Base-by-base conservation (phyloP, 92 coral and sea anemone genomes). In the Diadumene lineata region DNA sequence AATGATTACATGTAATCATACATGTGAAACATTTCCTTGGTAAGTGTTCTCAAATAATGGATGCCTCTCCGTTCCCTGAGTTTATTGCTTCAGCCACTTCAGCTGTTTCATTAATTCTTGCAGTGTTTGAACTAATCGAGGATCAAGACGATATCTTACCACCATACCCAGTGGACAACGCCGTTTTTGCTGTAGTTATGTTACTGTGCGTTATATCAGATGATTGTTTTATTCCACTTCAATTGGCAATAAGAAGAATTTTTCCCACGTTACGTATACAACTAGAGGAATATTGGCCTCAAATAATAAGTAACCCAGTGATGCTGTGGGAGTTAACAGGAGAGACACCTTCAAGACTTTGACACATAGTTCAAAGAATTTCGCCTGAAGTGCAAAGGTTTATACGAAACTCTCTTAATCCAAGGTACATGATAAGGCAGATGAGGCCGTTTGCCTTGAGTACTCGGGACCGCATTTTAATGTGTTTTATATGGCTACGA, bases 401-500 rank as follows among this genome's bases (percentile, higher is more conserved):
- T 25, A 24, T 71, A 19, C 76, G 76, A 31, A 60, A 71, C 31
- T 65, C 76, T 23, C 56, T 64, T 64, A 9, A 27, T 31, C 19
- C 26, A 11, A 56, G 77, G 28, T 51, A 71, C 77, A 38, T 64
- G 19, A 18, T 53, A 24, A 34, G 77, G 29, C 61, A 60, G 29
- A 71, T 65, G 3, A 64, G 66, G 11, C 76, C 76, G 11, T 51
- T 51, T 23, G 7, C 23, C 1, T 57, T 34, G 33, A 38, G 71
- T 22, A 38, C 31, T 7, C 28, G 43, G 18, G 80, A 75, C 61
- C 62, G 80, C 62, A 7, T 75, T 17, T 66, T 75, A n/a, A 62
- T 75, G 80, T 34, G 22, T 13, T 75, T 63, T 64, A 75, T 75
- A 7, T 75, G 80, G 80, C 48, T 64, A 8, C 24, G 80, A 32